Evolutionary conservation across 2,888 invertebrate genomes (phyloP), one percentile per base, ranked within the genome.

Genomic region (Raillietiella orientalis): DNA sequence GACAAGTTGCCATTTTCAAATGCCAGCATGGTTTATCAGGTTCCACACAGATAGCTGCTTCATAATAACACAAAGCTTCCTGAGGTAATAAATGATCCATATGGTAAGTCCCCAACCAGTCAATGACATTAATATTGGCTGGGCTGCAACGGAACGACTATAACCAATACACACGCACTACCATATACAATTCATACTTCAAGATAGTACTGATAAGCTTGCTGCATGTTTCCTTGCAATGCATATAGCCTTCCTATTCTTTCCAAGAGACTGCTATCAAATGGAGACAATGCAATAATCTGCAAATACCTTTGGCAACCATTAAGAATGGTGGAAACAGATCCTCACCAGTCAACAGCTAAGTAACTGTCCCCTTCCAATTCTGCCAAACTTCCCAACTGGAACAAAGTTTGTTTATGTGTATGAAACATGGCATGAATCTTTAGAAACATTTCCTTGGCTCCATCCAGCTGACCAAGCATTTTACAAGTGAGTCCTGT

Each of bases 201-300:
- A 39, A 59, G 60, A 39, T 70, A 62, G 45, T 66, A 70, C 39
- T 71, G 69, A 47, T 67, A 69, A 1, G 79, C 75, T 42, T 72
- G 72, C 37, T 74, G 72, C 35, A 75, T 66, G 47, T 96, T 93
- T 3, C 77, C 82, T 39, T 72, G 63, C 30, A 60, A 62, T 39
- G 79, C 79, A 43, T 75, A 79, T 38, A 93, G 58, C 39, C 72
- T 65, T 1, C 84, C 93, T 28, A 90, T 56, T 41, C 75, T 72
- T 38, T 72, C 66, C 24, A 87, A 58, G 24, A 87, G 63, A 21
- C 67, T 66, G 1, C 82, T 71, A 47, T 96, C 96, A 37, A 75
- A 70, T 2, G 84, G 67, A 13, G 67, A 62, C 27, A 75, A 55
- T 17, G 74, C 69, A 30, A 75, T 50, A 3, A 79, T 53, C 42